Evolutionary conservation across 2,888 invertebrate genomes (phyloP), one percentile per base, ranked within the genome.

Genomic region (Eurytoma californica): DNA sequence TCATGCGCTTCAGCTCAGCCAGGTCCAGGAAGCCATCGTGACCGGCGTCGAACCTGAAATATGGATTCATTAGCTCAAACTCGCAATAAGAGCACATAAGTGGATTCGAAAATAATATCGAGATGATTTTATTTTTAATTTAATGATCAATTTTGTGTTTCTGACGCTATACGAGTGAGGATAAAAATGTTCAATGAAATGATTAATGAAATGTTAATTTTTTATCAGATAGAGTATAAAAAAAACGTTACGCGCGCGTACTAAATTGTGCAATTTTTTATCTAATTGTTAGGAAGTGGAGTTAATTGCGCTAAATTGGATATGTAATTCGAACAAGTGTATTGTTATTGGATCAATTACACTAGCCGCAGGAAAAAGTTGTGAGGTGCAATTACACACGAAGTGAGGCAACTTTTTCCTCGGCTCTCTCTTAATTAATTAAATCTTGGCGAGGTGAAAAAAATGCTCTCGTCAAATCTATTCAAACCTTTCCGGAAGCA

Each of bases 1-100:
- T 98, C 97, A 98, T 98, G 39, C 95, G 92, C 90, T 98, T 98
- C 83, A 98, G 92, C 91, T 98, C 98, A 39, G 93, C 93, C 83
- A 98, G 91, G 90, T 97, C 97, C 84, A 98, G 93, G 89, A 93
- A 98, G 58, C 97, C 97, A 90, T 98, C 98, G 83, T 92, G 94
- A 60, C 96, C 96, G 82, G 95, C 95, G 89, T 98, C 98, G 90
- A 96, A 98, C 91, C 98, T 98, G 92, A 2, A 92, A 92, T 76
- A 74, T 83, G 51, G 16, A 55, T 39, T 39, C 9, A 2, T 39
- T 39, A 9, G 9, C 0, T 39, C 9, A 39, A 24, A 39, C 39
- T 5, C 9, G 39, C 39, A 39, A 9, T 39, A 9, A 39, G 7
- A 39, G 39, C 12, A 65, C 53, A 20, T 16, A 58, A 66, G 18